Evolutionary conservation across 2,113 vertebrate genomes (phyloP), one percentile per base, ranked within the genome.

Genomic region (Anas platyrhynchos): DNA sequence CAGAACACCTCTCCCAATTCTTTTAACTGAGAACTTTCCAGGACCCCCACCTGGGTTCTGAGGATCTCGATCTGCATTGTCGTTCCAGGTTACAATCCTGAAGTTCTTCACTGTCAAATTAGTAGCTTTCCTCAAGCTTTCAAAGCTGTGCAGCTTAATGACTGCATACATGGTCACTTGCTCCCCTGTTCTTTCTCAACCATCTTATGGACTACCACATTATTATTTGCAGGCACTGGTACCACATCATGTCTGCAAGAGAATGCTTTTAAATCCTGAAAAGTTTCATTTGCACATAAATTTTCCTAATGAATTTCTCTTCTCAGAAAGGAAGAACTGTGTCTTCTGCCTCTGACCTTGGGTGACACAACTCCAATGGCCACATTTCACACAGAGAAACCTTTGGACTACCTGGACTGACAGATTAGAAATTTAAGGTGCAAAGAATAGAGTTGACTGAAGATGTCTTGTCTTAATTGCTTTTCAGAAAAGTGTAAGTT

Each of bases 171-270:
- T 3, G 23, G 13, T 29, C 18, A 26, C 27, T 69, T 62, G 34
- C 32, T 41, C 36, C 54, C 58, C 25, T 27, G 15, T 6, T 46
- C 36, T 20, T 81, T 78, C 61, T 81, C 7, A 1, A 21, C 8
- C 0, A 0, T 16, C 13, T 62, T 11, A 50, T 0, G 2, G 31
- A 44, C 14, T 80, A 56, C n/a, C 38, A 23, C 1, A 4, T 31
- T 34, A 65, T 29, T 59, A 15, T 27, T 21, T 87, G 5, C 26
- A 85, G 62, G 34, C 26, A 69, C 50, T 74, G 23, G 7, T 76
- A 18, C 23, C 43, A 34, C 15, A 31, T 41, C 7, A 22, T 14
- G 5, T 58, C n/a, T 43, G 6, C 10, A 69, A 83, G 13, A 69
- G 22, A 50, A 44, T 20, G 32, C 13, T 91, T 31, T 61, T 38